A percentile compares a stretch with the other conserved stretches of the same genome.
Conservation (phyloP, 2,888 invertebrate species). For the Volucella inflata region DNA sequence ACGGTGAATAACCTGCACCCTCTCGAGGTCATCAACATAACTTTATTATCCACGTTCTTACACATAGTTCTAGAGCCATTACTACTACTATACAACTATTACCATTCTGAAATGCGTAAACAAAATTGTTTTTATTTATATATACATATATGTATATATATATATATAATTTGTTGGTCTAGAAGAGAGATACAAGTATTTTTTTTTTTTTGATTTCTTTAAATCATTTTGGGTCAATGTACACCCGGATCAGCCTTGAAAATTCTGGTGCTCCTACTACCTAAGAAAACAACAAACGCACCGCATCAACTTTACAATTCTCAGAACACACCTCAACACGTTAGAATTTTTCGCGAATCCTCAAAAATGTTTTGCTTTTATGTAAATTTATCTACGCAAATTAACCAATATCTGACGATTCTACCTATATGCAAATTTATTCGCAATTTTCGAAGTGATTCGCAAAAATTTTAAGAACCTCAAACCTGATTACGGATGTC, state of each 20-base stretch:
- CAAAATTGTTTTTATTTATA: neutral
- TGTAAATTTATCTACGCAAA: conserved; percentile 52
- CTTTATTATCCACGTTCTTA: neutral
- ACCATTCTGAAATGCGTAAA: conserved; percentile 35
- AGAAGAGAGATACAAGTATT: conserved; percentile 13
- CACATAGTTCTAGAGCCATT: too few species aligned
- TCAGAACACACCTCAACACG: conserved; percentile 25
- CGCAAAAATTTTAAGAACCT: conserved; percentile 63
- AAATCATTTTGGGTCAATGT: conserved; percentile 55
- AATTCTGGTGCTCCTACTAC: conserved; percentile 4
- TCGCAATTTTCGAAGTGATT: conserved; percentile 53
- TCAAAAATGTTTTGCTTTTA: conserved; percentile 57
- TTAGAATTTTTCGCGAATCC: conserved; percentile 59
- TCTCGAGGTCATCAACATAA: conserved; percentile 48
- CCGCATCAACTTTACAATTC: conserved; percentile 29
- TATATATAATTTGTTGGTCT: neutral
- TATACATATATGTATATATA: too few species aligned
- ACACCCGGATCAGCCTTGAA: conserved; percentile 65
- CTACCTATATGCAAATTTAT: conserved; percentile 42
- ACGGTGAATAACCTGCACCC: conserved; percentile 66
- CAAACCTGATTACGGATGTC: conserved; percentile 32
- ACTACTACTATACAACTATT: conserved; percentile 3
- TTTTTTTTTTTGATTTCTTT: too few species aligned
- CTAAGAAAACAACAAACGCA: conserved; percentile 2
- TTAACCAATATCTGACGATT: conserved; percentile 39